phyloP scores from a whole-genome alignment of 2,113 vertebrate species.

The Oreochromis niloticus region DNA sequence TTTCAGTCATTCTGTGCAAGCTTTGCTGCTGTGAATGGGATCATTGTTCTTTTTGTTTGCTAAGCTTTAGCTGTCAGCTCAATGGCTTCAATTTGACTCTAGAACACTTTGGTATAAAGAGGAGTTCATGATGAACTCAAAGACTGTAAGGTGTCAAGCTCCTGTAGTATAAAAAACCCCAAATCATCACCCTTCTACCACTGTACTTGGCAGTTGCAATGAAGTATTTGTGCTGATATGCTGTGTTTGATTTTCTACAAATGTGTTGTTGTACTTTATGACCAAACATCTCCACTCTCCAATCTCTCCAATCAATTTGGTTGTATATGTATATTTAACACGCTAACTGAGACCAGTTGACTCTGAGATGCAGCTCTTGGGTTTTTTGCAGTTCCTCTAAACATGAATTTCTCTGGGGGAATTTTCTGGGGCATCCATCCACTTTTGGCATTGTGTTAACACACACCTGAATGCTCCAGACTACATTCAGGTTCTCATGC shows the following conservation, averaged over 20 bases:
- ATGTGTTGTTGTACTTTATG: background rate
- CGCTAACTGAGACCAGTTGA: background rate
- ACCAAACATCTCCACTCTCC: background rate
- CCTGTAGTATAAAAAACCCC: accelerated
- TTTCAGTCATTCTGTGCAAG: background rate
- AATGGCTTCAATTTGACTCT: background rate
- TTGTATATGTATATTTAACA: background rate
- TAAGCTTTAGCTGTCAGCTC: background rate
- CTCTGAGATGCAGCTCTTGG: background rate
- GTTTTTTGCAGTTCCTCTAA: background rate
- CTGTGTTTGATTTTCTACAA: background rate
- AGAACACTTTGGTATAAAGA: background rate
- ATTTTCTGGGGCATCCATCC: background rate
- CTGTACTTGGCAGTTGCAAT: background rate
- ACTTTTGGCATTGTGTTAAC: background rate
- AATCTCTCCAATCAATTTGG: background rate
- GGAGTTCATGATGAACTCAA: background rate
- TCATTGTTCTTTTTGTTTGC: background rate
- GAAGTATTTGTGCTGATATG: background rate
- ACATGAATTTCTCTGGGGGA: background rate
- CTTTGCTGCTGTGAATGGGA: background rate
- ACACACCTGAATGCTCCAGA: background rate
- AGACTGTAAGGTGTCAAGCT: background rate
- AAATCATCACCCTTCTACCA: background rate
- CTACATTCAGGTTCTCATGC: background rate